Evolutionary conservation across 2,888 invertebrate species (phyloP), one percentile per base, ranked within the genome.

Genomic region (Drosophila stalkeri): DNA sequence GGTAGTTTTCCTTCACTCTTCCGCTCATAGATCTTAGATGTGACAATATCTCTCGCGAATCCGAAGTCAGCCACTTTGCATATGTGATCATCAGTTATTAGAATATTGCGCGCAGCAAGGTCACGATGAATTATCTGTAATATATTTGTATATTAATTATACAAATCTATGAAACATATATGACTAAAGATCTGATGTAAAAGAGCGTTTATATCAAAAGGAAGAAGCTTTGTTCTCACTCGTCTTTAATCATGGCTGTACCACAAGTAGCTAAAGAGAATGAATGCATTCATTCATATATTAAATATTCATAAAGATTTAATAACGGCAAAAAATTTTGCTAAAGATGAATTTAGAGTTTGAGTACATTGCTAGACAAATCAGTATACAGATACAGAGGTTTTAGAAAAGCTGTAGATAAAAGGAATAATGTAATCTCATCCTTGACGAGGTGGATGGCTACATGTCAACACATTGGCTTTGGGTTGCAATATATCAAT

Each of bases 1-100:
- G 96, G 96, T 2, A 96, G 92, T 52, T 96, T 94, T n/a, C 96
- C 97, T 89, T 97, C 97, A 75, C 97, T 97, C 90, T 97, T 97
- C 43, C 97, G 94, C 91, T 97, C 97, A 90, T 97, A 97, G n/a
- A 97, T 95, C 85, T 97, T 97, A n/a, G 97, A 96, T 7, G 96
- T 96, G 3, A 96, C 96, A 0, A 98, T 96, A 93, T 98, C 98
- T 56, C 98, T 94, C 0, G 98, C 98, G 85, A 98, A 97, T 0
- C 98, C 98, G 92, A 98, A 98, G 92, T 98, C 98, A 0, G 98
- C 98, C 1, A 98, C 97, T 94, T 98, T 98, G 92, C 98, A 98
- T 3, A 96, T 96, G 75, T 97, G 96, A 85, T 97, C 97, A 59
- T 98, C 97, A 1, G 96, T 96, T 63, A 98, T 96, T 11, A 98